Base-by-base conservation (phyloP, 2,113 vertebrate genomes). In the Eulemur macaco region DNA sequence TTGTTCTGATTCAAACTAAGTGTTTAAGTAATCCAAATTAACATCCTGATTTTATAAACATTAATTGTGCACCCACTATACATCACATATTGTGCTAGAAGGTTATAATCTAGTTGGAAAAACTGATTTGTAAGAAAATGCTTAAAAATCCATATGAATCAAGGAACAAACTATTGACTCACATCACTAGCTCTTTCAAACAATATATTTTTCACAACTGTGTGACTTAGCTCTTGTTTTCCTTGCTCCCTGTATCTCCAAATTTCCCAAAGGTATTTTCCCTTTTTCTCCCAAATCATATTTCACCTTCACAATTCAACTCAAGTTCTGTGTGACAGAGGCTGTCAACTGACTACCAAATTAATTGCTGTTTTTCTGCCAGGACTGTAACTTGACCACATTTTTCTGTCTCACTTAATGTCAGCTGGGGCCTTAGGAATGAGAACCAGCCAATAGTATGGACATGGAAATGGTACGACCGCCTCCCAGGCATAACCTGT, bases 291-390 rank as follows among this genome's bases (percentile, higher is more conserved):
- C 47, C 45, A 77, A 77, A 54, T 92, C 56, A 34, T 85, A 58
- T 83, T 81, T 89, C 18, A 66, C 47, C 71, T 68, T 87, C 69
- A 91, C 86, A 93, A 52, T 84, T 92, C 60, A 96, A 18, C 17
- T 66, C 60, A 86, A 87, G 29, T 18, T 73, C 23, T 39, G 1
- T 54, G 54, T 91, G 56, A 83, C 6, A 90, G 47, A 86, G 39
- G 37, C 69, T 64, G 58, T 5, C 27, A 58, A 60, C 7, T 47
- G 12, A 50, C 15, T n/a, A 86, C 14, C 68, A 87, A 78, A 90
- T 52, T 91, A 76, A 83, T 71, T 66, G 47, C 60, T 71, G 63
- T 11, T 31, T 80, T 78, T 86, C 52, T 87, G 0, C 56, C 78
- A 8, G 21, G 29, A 86, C 68, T n/a, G 54, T 17, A 69, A 9